These are phyloP conservation scores for Lutjanus campechanus DNA, from an alignment of 2,797 vertebrate genomes.

Conservation along the genomic window DNA sequence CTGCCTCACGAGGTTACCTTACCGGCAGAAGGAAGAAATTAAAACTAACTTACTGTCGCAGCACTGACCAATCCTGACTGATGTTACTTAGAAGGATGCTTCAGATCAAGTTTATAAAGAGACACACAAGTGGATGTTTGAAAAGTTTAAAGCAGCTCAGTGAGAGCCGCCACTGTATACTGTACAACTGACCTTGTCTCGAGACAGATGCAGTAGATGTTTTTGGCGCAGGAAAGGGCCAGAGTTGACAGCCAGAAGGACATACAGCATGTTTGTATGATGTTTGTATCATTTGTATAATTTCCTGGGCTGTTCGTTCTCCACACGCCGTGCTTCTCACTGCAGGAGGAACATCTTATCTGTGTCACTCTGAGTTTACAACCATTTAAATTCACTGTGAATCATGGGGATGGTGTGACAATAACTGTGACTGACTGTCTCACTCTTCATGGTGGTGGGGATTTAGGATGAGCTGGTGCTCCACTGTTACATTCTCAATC, in stretches of 20 bases:
- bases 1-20: no score
- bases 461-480: background rate
- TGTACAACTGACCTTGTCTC: background rate
- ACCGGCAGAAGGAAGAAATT: no score
- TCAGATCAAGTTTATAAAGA: constrained; percentile 8
- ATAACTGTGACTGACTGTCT: background rate
- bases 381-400: constrained; percentile 21
- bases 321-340: background rate
- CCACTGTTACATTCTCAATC: background rate
- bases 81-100: background rate
- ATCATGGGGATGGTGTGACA: background rate
- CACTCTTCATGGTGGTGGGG: background rate
- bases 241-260: background rate
- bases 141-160: background rate
- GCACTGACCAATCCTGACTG: background rate
- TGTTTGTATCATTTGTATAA: background rate
- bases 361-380: constrained; percentile 3
- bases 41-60: background rate
- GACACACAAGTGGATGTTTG: background rate
- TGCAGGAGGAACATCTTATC: background rate
- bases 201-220: constrained; percentile 1
- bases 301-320: background rate
- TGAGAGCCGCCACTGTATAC: background rate
- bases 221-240: constrained; percentile 2
- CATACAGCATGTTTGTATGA: background rate